phyloP scores from a whole-genome alignment of 2,888 invertebrate species.

The Trichogramma dendrolimi region DNA sequence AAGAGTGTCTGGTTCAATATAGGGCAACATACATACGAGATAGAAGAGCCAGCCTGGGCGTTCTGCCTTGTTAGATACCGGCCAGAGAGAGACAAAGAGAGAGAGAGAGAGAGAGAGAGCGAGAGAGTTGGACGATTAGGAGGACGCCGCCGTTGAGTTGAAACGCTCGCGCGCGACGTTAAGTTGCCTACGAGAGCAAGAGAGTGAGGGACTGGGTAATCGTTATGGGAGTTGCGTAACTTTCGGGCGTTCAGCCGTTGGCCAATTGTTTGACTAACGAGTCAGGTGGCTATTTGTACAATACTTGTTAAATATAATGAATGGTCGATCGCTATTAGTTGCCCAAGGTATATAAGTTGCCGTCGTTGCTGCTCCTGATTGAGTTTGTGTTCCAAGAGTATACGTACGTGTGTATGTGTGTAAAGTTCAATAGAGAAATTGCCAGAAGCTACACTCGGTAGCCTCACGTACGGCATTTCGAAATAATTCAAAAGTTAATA shows the following conservation, averaged over 20 bases:
- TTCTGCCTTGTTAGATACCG: not conserved
- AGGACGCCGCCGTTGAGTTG: constrained; percentile 17
- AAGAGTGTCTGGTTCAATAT: too few species aligned
- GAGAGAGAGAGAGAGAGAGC: not conserved
- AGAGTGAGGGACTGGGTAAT: not conserved
- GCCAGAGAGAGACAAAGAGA: constrained; percentile 1
- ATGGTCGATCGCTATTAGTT: not conserved
- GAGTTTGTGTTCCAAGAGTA: too few species aligned
- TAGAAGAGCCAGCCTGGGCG: too few species aligned
- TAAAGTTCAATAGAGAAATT: too few species aligned
- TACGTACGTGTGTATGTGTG: too few species aligned
- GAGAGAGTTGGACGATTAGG: constrained; percentile 10
- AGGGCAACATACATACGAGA: too few species aligned
- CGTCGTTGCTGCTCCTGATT: too few species aligned
- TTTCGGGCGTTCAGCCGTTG: constrained; percentile 3
- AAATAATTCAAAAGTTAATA: too few species aligned
- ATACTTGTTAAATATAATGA: not conserved
- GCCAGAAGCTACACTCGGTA: too few species aligned
- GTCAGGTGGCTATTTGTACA: not conserved
- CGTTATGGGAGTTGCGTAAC: constrained; percentile 22
- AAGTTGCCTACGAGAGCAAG: not conserved
- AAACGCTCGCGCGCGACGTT: not conserved
- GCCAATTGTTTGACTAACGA: constrained; percentile 12
- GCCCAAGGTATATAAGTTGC: too few species aligned
- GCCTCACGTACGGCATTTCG: too few species aligned